Percentiles rank a stretch among this genome's conserved stretches.
Conservation (phyloP, 2,113 vertebrate species). For the Thalassarche chlororhynchos region DNA sequence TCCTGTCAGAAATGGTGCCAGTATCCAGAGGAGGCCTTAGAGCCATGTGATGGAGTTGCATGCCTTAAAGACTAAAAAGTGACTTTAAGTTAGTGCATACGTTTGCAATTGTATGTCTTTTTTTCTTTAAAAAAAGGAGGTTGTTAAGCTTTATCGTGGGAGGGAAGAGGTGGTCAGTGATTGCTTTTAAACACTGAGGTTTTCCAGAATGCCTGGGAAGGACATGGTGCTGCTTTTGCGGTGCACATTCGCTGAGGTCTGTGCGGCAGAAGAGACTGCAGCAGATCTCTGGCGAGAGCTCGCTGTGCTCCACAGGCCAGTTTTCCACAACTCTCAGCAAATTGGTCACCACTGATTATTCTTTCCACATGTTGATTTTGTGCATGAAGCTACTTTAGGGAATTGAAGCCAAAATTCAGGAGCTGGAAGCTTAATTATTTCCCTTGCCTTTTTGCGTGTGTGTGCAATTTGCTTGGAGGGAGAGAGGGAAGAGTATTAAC, state of each 20-base stretch:
- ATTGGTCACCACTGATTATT: constrained; percentile 3
- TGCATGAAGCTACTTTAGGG: not conserved
- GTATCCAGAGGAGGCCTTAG: not conserved
- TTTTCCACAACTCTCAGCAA: constrained; percentile 50
- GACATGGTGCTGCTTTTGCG: not conserved
- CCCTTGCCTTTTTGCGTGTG: not conserved
- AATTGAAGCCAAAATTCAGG: not conserved
- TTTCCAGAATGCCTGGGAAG: constrained; percentile 15
- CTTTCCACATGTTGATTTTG: not conserved
- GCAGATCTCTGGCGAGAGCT: not conserved
- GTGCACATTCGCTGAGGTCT: not conserved
- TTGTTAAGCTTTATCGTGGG: not conserved
- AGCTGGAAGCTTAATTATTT: not conserved
- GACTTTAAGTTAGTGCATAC: not conserved
- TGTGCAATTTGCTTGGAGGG: not conserved
- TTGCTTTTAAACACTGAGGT: not conserved
- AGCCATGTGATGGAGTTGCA: not conserved
- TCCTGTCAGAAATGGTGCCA: not conserved
- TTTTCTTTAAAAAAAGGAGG: not conserved
- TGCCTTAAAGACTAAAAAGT: not conserved
- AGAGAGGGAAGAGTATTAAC: not conserved
- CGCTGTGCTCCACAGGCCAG: not conserved
- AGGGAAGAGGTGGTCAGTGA: not conserved
- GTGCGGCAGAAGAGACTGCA: not conserved
- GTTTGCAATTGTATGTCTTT: not conserved